Conservation (phyloP, 2,113 vertebrate species). For the Pygathrix nemaeus region DNA sequence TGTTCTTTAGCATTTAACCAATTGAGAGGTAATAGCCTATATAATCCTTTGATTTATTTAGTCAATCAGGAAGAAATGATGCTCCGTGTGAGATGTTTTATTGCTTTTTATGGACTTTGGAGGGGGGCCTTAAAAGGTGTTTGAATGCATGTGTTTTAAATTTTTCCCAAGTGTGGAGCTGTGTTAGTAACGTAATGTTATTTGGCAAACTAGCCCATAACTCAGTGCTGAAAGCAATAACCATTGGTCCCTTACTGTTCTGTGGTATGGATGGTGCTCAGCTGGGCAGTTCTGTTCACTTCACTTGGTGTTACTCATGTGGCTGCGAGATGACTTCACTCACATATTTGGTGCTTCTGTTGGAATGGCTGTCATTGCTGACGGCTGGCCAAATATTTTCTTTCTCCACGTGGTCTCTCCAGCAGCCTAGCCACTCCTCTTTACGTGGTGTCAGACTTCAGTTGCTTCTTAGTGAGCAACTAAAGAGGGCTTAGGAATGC, state of each 20-base stretch:
- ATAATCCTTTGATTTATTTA: not conserved
- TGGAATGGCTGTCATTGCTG: not conserved
- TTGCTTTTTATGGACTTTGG: not conserved
- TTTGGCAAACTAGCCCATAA: not conserved
- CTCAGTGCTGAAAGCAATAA: not conserved
- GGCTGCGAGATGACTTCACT: not conserved
- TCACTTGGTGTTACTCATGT: fast-evolving
- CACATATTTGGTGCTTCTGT: not conserved
- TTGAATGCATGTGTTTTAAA: not conserved
- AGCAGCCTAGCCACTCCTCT: not conserved
- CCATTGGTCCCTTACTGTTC: fast-evolving
- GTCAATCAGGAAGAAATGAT: not conserved
- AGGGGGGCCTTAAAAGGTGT: not conserved
- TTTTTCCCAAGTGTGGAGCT: not conserved
- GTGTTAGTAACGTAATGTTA: not conserved
- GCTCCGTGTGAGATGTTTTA: not conserved
- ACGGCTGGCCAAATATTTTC: too few species aligned
- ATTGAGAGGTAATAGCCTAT: not conserved
- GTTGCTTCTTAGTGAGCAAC: not conserved
- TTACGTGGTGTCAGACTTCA: fast-evolving
- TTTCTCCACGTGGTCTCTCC: not conserved
- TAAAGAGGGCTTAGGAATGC: not conserved
- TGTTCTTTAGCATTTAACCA: not conserved
- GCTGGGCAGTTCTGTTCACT: not conserved
- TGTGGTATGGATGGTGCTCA: not conserved